These are phyloP conservation scores for Autographa gamma DNA, from an alignment of 2,888 invertebrate genomes.

Conservation along the genomic window DNA sequence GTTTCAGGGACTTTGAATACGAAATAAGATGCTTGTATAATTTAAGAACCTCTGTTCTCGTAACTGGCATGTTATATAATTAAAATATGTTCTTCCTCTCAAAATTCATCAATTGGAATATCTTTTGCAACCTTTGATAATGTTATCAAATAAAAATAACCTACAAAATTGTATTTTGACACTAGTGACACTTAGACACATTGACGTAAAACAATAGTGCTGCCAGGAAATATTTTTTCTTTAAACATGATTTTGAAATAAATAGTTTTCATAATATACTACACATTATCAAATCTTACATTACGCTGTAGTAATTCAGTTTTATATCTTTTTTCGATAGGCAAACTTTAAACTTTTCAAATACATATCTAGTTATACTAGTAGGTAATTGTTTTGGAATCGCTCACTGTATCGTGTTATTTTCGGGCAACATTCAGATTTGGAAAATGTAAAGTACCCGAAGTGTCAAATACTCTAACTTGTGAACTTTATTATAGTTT, in stretches of 20 bases:
- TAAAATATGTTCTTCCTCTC: not conserved
- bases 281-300: no score
- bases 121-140: not conserved
- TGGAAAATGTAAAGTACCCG: slow-evolving; percentile 4
- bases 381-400: no score
- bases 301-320: no score
- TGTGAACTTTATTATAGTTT: not conserved
- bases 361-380: no score
- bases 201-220: not conserved
- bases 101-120: slow-evolving; percentile 6
- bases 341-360: no score
- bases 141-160: not conserved
- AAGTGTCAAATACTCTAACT: not conserved
- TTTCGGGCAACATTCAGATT: not conserved
- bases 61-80: slow-evolving; percentile 59
- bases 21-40: slow-evolving; percentile 94
- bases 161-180: not conserved
- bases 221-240: not conserved
- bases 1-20: slow-evolving; percentile 93
- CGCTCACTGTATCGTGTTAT: no score
- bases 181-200: not conserved
- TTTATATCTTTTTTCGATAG: no score
- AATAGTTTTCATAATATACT: no score
- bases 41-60: slow-evolving; percentile 89
- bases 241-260: no score